A percentile compares a stretch with the other conserved stretches of the same genome.
Conservation (phyloP, 1,140 invertebrate genomes). For the Ceratosolen solmsi region DNA sequence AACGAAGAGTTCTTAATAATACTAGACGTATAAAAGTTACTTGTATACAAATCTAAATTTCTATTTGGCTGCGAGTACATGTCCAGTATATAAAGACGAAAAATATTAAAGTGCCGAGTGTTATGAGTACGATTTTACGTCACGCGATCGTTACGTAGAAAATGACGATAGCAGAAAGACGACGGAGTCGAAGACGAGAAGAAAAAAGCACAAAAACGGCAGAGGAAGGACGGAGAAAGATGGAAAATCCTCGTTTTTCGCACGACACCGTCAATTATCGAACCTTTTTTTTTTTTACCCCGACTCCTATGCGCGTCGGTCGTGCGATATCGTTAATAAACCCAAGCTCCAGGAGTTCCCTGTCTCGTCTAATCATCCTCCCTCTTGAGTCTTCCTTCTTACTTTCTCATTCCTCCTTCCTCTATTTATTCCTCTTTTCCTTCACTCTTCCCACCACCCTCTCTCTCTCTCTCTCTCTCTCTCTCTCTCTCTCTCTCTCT, state of each 20-base stretch:
- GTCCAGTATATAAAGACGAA: neutral
- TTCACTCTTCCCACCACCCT: no score
- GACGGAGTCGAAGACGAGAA: neutral
- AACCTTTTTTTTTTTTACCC: slow-evolving; percentile 65
- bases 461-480: no score
- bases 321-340: slow-evolving; percentile 73
- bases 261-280: slow-evolving; percentile 67
- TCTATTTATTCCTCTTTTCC: no score
- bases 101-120: neutral
- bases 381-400: slow-evolving; percentile 52
- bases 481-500: no score
- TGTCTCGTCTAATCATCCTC: slow-evolving; percentile 70
- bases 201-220: neutral
- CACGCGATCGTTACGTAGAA: slow-evolving; percentile 40
- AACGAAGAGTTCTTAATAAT: no score
- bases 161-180: neutral
- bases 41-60: slow-evolving; percentile 5
- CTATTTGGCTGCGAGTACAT: neutral
- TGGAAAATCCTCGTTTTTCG: slow-evolving; percentile 56
- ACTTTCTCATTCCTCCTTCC: slow-evolving; percentile 50
- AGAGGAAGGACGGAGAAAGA: neutral
- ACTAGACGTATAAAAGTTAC: neutral
- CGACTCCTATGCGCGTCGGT: slow-evolving; percentile 53
- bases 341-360: slow-evolving; percentile 63
- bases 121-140: slow-evolving; percentile 12